Percentiles rank a stretch among this genome's conserved stretches.
Evolutionary conservation across 2,888 invertebrate genomes (phyloP).

Genomic region (Morpho deidamia): DNA sequence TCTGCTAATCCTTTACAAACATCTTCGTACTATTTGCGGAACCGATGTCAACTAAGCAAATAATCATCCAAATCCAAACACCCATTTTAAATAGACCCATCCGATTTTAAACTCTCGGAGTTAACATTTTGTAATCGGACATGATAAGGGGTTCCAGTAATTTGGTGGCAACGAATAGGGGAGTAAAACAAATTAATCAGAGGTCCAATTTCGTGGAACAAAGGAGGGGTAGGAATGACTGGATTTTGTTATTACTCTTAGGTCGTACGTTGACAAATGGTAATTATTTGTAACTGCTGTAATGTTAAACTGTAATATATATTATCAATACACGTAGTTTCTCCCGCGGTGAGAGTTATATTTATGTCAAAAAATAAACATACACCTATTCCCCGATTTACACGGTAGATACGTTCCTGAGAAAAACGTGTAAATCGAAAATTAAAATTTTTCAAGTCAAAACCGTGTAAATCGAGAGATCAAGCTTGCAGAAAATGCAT

Average conservation of each 20-base stretch:
- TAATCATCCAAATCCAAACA: constrained; percentile 31
- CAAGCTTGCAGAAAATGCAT: too few relatives aligned
- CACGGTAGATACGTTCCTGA: too few relatives aligned
- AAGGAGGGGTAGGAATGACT: constrained; percentile 52
- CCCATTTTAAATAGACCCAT: constrained; percentile 17
- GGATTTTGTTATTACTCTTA: constrained; percentile 44
- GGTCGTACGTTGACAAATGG: constrained; percentile 24
- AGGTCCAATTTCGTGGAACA: constrained; percentile 72
- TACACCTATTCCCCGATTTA: too few relatives aligned
- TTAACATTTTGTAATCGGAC: constrained; percentile 16
- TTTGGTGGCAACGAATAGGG: constrained; percentile 60
- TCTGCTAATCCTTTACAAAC: constrained; percentile 32
- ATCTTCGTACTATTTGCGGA: constrained; percentile 52
- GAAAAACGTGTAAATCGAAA: too few relatives aligned
- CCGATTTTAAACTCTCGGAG: constrained; percentile 28
- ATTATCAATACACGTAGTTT: too few relatives aligned
- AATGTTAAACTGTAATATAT: too few relatives aligned
- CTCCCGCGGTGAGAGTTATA: too few relatives aligned
- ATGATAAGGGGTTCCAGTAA: constrained; percentile 34
- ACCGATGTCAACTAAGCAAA: constrained; percentile 63
- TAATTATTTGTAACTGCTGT: constrained; percentile 20
- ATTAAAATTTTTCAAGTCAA: too few relatives aligned
- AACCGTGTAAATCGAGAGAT: too few relatives aligned
- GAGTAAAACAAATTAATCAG: constrained; percentile 72
- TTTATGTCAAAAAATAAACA: too few relatives aligned